phyloP scores from a whole-genome alignment of 2,113 vertebrate genomes.

The Rhabdomys dilectus region DNA sequence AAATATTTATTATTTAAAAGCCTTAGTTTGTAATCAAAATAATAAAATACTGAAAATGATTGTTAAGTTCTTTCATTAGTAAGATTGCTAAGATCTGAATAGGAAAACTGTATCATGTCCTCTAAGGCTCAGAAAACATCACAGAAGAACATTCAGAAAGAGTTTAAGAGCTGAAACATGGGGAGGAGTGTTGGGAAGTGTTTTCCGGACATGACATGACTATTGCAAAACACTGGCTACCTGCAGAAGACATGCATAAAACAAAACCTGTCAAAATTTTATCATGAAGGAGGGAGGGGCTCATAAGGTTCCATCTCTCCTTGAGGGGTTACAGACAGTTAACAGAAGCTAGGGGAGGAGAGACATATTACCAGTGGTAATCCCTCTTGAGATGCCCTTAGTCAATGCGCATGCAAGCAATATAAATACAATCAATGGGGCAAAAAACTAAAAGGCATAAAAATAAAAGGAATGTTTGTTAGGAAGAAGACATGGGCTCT shows the following conservation, averaged over 20 bases:
- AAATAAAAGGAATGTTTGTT: background rate
- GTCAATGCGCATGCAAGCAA: background rate
- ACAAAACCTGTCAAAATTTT: background rate
- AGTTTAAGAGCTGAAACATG: background rate
- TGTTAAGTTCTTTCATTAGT: background rate
- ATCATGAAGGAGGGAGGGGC: background rate
- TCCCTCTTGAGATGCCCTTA: background rate
- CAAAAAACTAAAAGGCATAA: background rate
- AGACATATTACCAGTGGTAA: background rate
- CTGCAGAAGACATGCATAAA: background rate
- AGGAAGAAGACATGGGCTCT: background rate
- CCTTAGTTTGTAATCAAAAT: background rate
- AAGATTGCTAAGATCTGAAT: background rate
- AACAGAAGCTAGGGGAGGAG: background rate
- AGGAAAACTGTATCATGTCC: background rate
- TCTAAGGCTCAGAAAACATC: background rate
- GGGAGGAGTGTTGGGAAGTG: background rate
- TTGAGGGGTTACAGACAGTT: background rate
- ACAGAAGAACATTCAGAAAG: background rate
- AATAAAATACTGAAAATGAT: background rate
- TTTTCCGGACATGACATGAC: background rate
- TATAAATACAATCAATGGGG: background rate
- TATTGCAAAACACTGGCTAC: background rate
- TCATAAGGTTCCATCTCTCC: background rate
- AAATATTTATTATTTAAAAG: background rate